Base-by-base conservation (phyloP, 2,797 vertebrate species). In the Labroides dimidiatus region DNA sequence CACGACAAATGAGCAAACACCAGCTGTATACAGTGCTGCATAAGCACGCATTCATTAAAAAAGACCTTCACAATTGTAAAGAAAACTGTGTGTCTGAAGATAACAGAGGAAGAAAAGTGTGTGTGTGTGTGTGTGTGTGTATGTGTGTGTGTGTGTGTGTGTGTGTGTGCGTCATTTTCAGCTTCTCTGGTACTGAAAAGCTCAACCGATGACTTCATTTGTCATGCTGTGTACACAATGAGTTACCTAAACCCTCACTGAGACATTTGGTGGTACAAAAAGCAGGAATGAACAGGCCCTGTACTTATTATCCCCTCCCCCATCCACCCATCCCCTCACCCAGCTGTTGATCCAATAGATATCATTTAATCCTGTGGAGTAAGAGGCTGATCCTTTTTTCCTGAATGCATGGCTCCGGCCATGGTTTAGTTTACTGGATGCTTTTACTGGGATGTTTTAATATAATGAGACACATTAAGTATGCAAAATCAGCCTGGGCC, bases 331-430 rank as follows among this genome's bases (percentile, higher is more conserved):
- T 82, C 86, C 80, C 86, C 74, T 76, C 84, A 86, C 78, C 85
- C 91, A 91, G 91, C 85, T 92, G 90, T 91, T 93, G 88, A 91
- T 91, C 87, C 85, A 85, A 84, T 74, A 93, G 88, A 92, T 89
- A 92, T 89, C 65, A 90, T 91, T 93, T 92, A 93, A 93, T 93
- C 91, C 89, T 64, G 77, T 70, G 88, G 80, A 89, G 90, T 80
- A 91, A 89, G 91, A 88, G 72, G 84, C 87, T 89, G 84, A 93
- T 92, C 90, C 91, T 88, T 87, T 51, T 75, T 84, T 72, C 76
- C 85, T 47, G 74, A 78, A 37, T 75, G 69, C 55, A 16, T 37
- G 24, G 75, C 78, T 69, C 50, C 19, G 1, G 51, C 58, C 54
- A 56, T 19, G 13, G 13, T 58, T 78, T 55, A 53, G 41, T 68